phyloP scores from a whole-genome alignment of 2,797 vertebrate species.

The Heterohyrax brucei region DNA sequence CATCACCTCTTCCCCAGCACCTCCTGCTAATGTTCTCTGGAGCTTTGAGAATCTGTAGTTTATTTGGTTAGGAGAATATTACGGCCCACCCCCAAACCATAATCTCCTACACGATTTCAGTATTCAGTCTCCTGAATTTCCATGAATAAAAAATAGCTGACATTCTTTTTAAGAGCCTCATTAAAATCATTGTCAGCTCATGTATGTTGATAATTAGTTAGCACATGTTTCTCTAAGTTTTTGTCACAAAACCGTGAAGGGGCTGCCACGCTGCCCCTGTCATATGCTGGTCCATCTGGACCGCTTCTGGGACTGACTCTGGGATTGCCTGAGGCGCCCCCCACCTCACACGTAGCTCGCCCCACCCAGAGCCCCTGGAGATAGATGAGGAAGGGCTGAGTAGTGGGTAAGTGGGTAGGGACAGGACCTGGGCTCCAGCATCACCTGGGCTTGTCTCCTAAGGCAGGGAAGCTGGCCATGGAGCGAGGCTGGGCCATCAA shows the following conservation, averaged over 20 bases:
- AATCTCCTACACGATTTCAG: not conserved
- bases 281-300: not conserved
- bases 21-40: not conserved
- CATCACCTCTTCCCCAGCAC: not conserved
- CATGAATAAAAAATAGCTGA: not conserved
- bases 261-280: accelerated
- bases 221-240: not conserved
- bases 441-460: slow-evolving; percentile 81
- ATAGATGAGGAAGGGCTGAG: accelerated
- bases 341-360: not conserved
- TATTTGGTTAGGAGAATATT: not conserved
- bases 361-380: not conserved
- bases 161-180: not conserved
- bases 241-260: not conserved
- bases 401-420: not conserved
- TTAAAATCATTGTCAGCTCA: not conserved
- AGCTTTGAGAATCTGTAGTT: not conserved
- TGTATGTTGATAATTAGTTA: too few species aligned
- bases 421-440: accelerated
- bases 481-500: slow-evolving; percentile 99
- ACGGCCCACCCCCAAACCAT: not conserved
- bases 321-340: not conserved
- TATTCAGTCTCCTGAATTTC: not conserved
- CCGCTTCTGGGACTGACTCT: not conserved
- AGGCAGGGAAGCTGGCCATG: slow-evolving; percentile 98